Evolutionary conservation across 1,140 invertebrate species (phyloP), one percentile per base, ranked within the genome.

Genomic region (Trinorchestia longiramus): DNA sequence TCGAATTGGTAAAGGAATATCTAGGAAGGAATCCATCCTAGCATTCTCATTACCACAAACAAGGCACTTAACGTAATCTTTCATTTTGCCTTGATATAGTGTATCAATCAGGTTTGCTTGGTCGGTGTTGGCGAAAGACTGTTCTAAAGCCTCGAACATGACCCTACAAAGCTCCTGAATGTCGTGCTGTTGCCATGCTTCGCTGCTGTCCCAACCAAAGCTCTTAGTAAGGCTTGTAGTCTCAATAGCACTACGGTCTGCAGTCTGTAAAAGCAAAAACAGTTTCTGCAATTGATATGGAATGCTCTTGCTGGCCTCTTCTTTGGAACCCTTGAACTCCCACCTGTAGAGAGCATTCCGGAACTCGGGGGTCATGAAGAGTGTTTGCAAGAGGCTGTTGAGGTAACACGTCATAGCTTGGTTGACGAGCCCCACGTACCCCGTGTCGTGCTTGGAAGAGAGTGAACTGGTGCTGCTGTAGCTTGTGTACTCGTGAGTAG

Each of bases 351-450:
- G 97, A 1, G 98, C 98, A 97, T 99, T 99, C 62, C 99, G 97
- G 97, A 99, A 99, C 97, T 99, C 99, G n/a, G 99, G 99, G 8
- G 99, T 99, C 98, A 99, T 99, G 97, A 98, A 99, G 1, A 99
- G 97, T 0, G 98, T 98, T 97, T 99, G 99, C 0, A 99, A 97
- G 44, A 99, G 97, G 97, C 98, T 99, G 97, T 99, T 99, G 36
- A 99, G 97, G 97, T 99, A 99, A 97, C 99, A 99, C 0, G 99
- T 99, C 99, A 99, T 99, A 0, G 99, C 99, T 97, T 99, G 99
- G 97, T 99, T 99, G 0, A 99, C 98, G 57, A 99, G 97, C 77
- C 99, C 99, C 19, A 99, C 98, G 97, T 98, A 99, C 96, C 97
- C 98, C 98, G 88, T 95, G 91, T 96, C 62, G 47, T 96, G 95